Base-by-base conservation (phyloP, 2,888 invertebrate genomes). In the Melitaea athalia region DNA sequence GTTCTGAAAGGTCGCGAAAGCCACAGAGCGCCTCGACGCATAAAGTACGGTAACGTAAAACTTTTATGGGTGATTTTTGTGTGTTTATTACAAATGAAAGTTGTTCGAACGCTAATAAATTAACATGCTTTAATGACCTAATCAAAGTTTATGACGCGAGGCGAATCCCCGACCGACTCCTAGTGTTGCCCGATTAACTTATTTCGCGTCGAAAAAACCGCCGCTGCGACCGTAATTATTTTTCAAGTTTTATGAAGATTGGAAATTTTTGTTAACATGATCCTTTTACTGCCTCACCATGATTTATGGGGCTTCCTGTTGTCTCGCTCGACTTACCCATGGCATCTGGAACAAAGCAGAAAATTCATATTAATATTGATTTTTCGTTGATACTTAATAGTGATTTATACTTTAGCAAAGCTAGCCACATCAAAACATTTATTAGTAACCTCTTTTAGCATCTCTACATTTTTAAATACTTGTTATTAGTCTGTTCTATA, bases 311-410 rank as follows among this genome's bases (percentile, higher is more conserved):
- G 79, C 82, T 87, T 86, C 87, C 85, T 85, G 83, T 78, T 79
- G 79, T 80, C 78, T 79, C 75, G 71, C 72, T 70, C 70, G 71
- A 95, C 95, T 96, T 94, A 96, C 96, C 96, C 95, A 96, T 95
- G 89, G 95, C 95, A 94, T 96, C 96, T 96, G 96, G 85, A 96
- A 96, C 95, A 95, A 94, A 93, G 85, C 84, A 87, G 81, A 87
- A 81, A 72, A 71, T n/a, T 45, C 24, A 63, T 62, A 57, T 75
- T 77, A 76, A 67, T 73, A 64, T 59, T n/a, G 14, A 55, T 55
- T 55, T 55, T 55, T 33, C 14, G 33, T 38, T 38, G 5, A 55
- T n/a, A n/a, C n/a, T n/a, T n/a, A n/a, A n/a, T n/a, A 6, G n/a
- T 17, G 10, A 7, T 24, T 17, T 52, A 24, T 15, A 17, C 10